phyloP scores from a whole-genome alignment of 2,888 invertebrate genomes.

The Cheilosia urbana region DNA sequence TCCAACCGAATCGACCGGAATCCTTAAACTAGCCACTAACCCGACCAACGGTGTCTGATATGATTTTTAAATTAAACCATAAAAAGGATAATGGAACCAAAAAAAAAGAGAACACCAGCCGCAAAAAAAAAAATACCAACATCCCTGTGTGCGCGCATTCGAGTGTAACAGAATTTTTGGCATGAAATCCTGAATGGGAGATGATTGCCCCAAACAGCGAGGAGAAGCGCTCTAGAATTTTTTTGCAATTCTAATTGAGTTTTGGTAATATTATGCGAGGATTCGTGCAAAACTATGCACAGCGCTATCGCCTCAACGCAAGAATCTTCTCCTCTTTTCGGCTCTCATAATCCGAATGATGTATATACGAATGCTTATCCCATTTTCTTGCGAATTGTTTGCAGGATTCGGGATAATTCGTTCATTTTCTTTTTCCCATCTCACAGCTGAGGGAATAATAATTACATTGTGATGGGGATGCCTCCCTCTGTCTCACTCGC shows the following conservation, averaged over 20 bases:
- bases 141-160: conserved; percentile 46
- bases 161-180: conserved; percentile 71
- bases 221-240: conserved; percentile 6
- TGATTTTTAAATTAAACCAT: conserved; percentile 75
- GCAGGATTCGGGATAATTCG: conserved; percentile 43
- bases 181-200: conserved; percentile 54
- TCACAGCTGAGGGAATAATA: conserved; percentile 67
- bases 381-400: conserved; percentile 63
- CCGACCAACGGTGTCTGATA: conserved; percentile 71
- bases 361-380: conserved; percentile 64
- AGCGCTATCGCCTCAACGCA: conserved; percentile 52
- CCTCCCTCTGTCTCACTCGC: neutral
- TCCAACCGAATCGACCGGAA: conserved; percentile 35
- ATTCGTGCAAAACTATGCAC: conserved; percentile 53
- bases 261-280: conserved; percentile 77
- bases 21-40: conserved; percentile 66
- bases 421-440: conserved; percentile 40
- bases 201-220: conserved; percentile 51
- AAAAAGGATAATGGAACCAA: conserved; percentile 71
- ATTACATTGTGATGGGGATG: conserved; percentile 53
- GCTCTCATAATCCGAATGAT: conserved; percentile 61
- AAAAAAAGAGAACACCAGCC: neutral
- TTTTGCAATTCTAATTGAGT: conserved; percentile 79
- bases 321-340: neutral
- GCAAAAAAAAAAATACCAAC: conserved; percentile 3